Base-by-base conservation (phyloP, 1,140 invertebrate genomes). In the Sinonovacula constricta region DNA sequence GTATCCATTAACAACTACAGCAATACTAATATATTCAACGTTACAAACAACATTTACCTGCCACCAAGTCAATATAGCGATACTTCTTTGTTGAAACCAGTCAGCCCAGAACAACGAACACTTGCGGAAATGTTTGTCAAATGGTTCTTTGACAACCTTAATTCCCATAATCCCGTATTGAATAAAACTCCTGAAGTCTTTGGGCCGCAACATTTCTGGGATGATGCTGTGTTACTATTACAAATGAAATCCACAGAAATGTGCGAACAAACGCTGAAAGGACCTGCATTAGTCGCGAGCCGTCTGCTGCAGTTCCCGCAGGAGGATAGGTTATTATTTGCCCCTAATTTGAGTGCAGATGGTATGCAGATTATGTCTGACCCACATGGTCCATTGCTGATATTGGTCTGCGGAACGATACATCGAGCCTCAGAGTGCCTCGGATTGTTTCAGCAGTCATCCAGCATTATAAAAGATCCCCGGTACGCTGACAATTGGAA, bases 371-470 rank as follows among this genome's bases (percentile, higher is more conserved):
- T 93, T 0, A 91, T 90, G 78, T 90, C 92, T 60, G 92, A 94
- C 86, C 88, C 91, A 1, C 93, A 94, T 83, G 94, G 94, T 2
- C 85, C 94, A n/a, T 92, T 94, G 0, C 59, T 93, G 24, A 91
- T 94, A 3, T 76, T 93, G 36, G 92, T 90, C 15, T 94, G 93
- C 90, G 94, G 94, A 7, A 94, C 93, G 0, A 80, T 95, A 28
- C 94, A 94, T 83, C 82, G 87, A 54, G 85, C 85, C 0, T 75
- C 89, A 24, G 80, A 90, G 14, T 92, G 90, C 80, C 84, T 92
- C n/a, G 94, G 94, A 4, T 85, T 93, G n/a, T 95, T 94, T 86
- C 93, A 94, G 80, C 93, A 94, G 82, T 82, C 91, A 22, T 94
- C 94, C 88, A 92, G 92, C 5, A 82, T 94, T 18, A 86, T 93